Evolutionary conservation across 2,797 vertebrate genomes (phyloP), one percentile per base, ranked within the genome.

Genomic region (Dallia pectoralis): DNA sequence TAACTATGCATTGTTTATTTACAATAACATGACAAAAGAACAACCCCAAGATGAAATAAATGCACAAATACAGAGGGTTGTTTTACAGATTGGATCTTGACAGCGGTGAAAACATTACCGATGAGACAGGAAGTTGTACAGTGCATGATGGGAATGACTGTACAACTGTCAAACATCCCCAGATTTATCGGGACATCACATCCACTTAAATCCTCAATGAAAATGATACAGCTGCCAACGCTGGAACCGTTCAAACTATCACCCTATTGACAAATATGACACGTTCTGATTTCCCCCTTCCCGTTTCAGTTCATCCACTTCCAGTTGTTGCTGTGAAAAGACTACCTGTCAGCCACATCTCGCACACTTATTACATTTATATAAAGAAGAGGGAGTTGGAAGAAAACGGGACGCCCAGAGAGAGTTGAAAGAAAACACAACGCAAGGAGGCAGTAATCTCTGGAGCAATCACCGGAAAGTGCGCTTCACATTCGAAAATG

Each of bases 401-500:
- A 33, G 71, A 77, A 77, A 74, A 77, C 73, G 32, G 40, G 65
- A 62, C 71, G 73, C 9, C 69, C 72, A 79, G 83, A 80, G 77
- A 68, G 75, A 78, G 32, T 12, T 80, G 83, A 82, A 81, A 33
- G 71, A 77, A 77, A 74, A 77, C 73, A 36, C 33, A 62, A 62
- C 70, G 73, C 9, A 70, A 68, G 75, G 77, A 82, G 69, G 79
- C 56, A 32, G 77, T 83, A 85, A 88, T 87, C 84, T 83, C 69
- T 76, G 64, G 76, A 74, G 83, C 81, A 86, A 87, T 87, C 83
- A 83, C 73, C 12, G 22, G 76, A 77, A 64, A 84, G 82, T 77
- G 81, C 66, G 79, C 73, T 82, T 85, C 84, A 80, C 85, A 87
- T 85, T 88, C 85, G 83, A 82, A 85, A 88, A 85, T 88, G 83